phyloP scores from a whole-genome alignment of 2,797 vertebrate genomes.

The Protonibea diacanthus region DNA sequence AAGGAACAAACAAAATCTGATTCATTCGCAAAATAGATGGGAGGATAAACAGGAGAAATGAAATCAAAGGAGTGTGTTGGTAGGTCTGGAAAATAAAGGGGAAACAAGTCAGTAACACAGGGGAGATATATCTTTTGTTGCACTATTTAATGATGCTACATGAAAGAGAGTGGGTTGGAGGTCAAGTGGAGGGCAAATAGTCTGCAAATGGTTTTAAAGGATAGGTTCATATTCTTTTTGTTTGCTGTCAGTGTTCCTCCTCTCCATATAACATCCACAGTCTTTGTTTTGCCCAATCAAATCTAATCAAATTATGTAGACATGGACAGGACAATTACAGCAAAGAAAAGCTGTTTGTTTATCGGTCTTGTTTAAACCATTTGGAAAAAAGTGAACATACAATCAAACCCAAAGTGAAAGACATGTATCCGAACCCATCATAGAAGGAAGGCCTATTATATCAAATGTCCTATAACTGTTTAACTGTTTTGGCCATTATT shows the following conservation, averaged over 20 bases:
- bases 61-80: constrained; percentile 1
- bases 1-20: constrained; percentile 19
- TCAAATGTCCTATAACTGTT: background rate
- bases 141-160: background rate
- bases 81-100: background rate
- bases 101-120: background rate
- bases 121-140: background rate
- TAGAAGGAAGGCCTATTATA: background rate
- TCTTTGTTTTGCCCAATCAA: background rate
- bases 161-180: background rate
- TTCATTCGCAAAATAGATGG: constrained; percentile 20
- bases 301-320: background rate
- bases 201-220: constrained; percentile 4
- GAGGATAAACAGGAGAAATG: background rate
- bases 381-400: background rate
- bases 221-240: constrained; percentile 5
- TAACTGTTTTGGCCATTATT: background rate
- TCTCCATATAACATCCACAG: background rate
- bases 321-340: no score
- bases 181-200: constrained; percentile 4
- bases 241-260: background rate
- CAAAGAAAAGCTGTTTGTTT: background rate
- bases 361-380: no score
- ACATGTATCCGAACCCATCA: background rate
- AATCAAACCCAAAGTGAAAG: background rate